Base-by-base conservation (phyloP, 2,888 invertebrate species). In the Mythimna loreyi region DNA sequence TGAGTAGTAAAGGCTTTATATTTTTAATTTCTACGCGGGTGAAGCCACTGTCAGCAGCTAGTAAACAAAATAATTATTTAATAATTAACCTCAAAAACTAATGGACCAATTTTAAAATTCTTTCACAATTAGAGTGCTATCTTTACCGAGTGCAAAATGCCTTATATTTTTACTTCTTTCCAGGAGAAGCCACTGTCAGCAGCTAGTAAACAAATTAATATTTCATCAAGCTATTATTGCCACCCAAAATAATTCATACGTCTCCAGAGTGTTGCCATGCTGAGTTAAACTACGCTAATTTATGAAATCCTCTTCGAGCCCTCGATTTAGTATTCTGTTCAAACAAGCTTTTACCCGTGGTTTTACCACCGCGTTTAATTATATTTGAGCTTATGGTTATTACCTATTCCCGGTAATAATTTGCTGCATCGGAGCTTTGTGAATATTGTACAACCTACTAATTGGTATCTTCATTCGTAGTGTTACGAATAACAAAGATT, bases 251-350 rank as follows among this genome's bases (percentile, higher is more conserved):
- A 69, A 69, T 75, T 59, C 11, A 30, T 21, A 21, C 8, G 0
- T 68, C 52, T 62, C 72, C 30, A 9, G 52, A 58, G 69, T 45
- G 23, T 57, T 74, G 56, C 33, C 49, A 57, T 40, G 23, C 43
- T 45, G 62, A 52, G 23, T 62, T 53, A 53, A 57, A 53, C 47
- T 57, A 23, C 30, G 47, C 52, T 70, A 59, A 81, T 70, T 72
- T 70, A 78, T 78, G 64, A 55, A 81, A 71, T 47, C 58, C 66
- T 33, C 16, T 50, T 78, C 53, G 58, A 53, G 33, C 33, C 13
- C 30, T 64, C 61, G 28, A 74, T 81, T 78, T 50, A 45, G 43
- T 70, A 78, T 73, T 81, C 73, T 43, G 50, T 78, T 64, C 40
- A 21, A 67, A 77, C 55, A 59, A 55, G 60, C 49, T 33, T 52